Evolutionary conservation across 2,797 vertebrate genomes (phyloP), one percentile per base, ranked within the genome.

Genomic region (Melanotaenia pygmaea): DNA sequence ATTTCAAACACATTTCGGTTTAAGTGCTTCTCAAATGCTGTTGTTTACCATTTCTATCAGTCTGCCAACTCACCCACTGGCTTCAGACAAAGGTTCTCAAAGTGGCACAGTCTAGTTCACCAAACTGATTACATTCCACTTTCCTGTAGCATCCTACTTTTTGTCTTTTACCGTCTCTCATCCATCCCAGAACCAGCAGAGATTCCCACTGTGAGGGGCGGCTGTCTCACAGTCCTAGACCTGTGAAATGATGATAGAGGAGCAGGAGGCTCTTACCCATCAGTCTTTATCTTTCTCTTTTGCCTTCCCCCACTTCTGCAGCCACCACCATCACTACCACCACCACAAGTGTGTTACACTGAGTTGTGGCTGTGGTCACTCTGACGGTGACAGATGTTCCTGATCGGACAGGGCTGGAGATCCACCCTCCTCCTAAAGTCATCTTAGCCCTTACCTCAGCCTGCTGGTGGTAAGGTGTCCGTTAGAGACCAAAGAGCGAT

Each of bases 181-280:
- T 90, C 82, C 82, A 79, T 86, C 77, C 75, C 77, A 72, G 70
- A 84, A 81, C 58, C 67, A 68, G 83, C 70, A 4, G 81, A 68
- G 89, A 86, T 86, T 86, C 92, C 90, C 85, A 66, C 74, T 86
- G 88, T 84, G 89, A 91, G 83, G 77, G 71, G 84, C 82, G 83
- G 85, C 88, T 85, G 90, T 89, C 92, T 88, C 80, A 62, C 77
- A 88, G 77, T 74, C 86, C 87, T 85, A 90, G 81, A 81, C 87
- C 89, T 86, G 87, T 90, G 87, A 93, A 95, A 94, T 93, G 88
- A 95, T 94, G 94, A 95, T 93, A 81, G 91, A 95, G 76, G 86
- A 94, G 91, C 82, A 72, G 34, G 66, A 82, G 87, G 80, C 77
- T 80, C 80, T 82, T 70, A 80, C 83, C 89, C 93, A 94, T 94